Evolutionary conservation across 1,140 invertebrate genomes (phyloP), one percentile per base, ranked within the genome.

Genomic region (Drosophila kanapiae): DNA sequence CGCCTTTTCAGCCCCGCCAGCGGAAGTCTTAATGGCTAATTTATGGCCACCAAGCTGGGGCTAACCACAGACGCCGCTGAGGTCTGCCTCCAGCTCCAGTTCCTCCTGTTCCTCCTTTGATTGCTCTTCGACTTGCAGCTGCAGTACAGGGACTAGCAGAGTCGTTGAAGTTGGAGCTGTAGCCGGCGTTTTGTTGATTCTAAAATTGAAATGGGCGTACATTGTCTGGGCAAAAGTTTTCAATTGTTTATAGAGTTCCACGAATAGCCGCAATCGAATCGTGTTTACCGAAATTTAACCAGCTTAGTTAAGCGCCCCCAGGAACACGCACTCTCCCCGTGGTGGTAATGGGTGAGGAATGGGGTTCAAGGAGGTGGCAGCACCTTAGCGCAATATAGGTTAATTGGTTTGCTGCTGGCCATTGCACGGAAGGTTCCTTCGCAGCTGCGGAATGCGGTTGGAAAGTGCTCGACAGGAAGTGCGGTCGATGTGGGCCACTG

Each of bases 11-110:
- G 57, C 49, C 70, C 71, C 61, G 33, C 49, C 43, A 53, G 27
- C 86, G 86, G 86, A 91, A 91, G 87, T 67, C 76, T 57, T 91
- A 91, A 91, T 91, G 87, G 87, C 79, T 91, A 91, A 91, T 91
- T 91, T 91, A 91, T 91, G 87, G 82, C 82, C 82, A 85, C 76
- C 62, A 79, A 57, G 57, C 51, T 63, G 65, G 63, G 58, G 48
- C 78, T 67, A 78, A 84, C 85, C 84, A 48, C 84, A 81, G 61
- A 48, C 48, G 14, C 38, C 38, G 14, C 37, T 23, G 45, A 23
- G 23, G 23, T 1, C 23, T n/a, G 54, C 29, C 14, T 54, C 16
- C 31, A 18, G 16, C 49, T 53, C 7, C 23, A 14, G 10, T n/a
- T n/a, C n/a, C 10, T 53, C 6, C 38, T 23, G 23, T 23, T 54